A percentile compares a stretch with the other conserved stretches of the same genome.
These are phyloP conservation scores for Rhabdomys pumilio DNA, from an alignment of 2,797 vertebrate species.

Conservation along the genomic window DNA sequence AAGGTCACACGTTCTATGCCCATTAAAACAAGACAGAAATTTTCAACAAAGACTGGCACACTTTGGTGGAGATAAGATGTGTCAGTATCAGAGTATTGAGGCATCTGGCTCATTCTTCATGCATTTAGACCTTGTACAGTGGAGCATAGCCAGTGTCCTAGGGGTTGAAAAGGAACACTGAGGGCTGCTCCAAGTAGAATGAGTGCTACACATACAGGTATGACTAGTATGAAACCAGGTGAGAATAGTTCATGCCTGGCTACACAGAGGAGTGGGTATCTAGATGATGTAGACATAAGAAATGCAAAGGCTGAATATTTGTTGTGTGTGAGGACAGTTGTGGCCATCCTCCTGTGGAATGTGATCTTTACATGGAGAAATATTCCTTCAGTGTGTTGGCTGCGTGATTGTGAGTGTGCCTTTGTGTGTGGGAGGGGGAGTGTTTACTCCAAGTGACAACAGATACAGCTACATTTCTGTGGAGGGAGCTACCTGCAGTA, in stretches of 20 bases:
- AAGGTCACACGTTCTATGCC: not conserved
- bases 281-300: not conserved
- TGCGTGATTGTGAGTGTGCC: not conserved
- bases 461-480: not conserved
- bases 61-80: not conserved
- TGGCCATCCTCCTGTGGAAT: rapidly evolving
- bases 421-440: not conserved
- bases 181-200: not conserved
- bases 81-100: too few relatives aligned
- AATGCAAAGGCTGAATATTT: not conserved
- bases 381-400: not conserved
- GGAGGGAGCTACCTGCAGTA: not conserved
- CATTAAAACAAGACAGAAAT: not conserved
- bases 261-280: not conserved
- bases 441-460: not conserved
- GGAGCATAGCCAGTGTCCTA: too few relatives aligned
- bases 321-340: not conserved
- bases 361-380: too few relatives aligned
- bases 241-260: rapidly evolving
- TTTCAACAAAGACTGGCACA: too few relatives aligned
- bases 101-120: not conserved
- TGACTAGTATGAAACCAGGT: not conserved
- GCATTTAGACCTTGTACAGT: not conserved
- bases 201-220: rapidly evolving
- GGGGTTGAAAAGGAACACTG: not conserved